Percentiles rank a stretch among this genome's conserved stretches.
Conservation (phyloP, 2,888 invertebrate species). For the Caenorhabditis zanzibari region DNA sequence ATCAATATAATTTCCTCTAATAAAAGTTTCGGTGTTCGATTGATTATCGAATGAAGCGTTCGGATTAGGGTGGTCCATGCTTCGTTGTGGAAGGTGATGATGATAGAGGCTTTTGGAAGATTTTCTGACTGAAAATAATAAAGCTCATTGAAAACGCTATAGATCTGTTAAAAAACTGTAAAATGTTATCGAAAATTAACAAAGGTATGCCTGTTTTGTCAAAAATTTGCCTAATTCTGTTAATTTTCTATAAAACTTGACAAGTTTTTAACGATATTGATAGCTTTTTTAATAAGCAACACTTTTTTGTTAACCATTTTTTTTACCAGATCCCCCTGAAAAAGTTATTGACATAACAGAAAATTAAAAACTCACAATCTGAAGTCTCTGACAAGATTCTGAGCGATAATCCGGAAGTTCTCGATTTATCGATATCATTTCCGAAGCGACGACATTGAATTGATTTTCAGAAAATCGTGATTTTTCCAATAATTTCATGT, state of each 20-base stretch:
- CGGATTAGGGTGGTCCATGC: constrained; percentile 97
- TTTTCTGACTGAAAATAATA: constrained; percentile 87
- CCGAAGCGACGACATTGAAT: constrained; percentile 88
- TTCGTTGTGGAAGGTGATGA: constrained; percentile 99
- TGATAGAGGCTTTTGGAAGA: constrained; percentile 90
- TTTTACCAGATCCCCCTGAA: no score
- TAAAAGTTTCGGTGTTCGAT: constrained; percentile 77
- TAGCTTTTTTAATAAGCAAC: no score
- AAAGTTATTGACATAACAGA: no score
- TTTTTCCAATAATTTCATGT: constrained; percentile 73
- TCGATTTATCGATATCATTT: constrained; percentile 96
- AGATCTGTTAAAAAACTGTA: not conserved
- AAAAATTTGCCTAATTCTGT: no score
- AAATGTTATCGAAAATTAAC: no score
- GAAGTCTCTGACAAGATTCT: constrained; percentile 49
- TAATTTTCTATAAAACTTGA: no score
- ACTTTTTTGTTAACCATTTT: no score
- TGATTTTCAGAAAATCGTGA: constrained; percentile 88
- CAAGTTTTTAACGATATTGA: no score
- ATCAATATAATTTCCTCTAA: constrained; percentile 83
- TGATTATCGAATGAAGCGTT: constrained; percentile 83
- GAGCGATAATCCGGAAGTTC: constrained; percentile 91
- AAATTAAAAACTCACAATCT: no score
- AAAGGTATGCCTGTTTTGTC: no score
- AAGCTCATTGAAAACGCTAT: no score